A percentile compares a stretch with the other conserved stretches of the same genome.
These are phyloP conservation scores for Recurvirostra avosetta DNA, from an alignment of 2,113 vertebrate genomes.

Conservation along the genomic window DNA sequence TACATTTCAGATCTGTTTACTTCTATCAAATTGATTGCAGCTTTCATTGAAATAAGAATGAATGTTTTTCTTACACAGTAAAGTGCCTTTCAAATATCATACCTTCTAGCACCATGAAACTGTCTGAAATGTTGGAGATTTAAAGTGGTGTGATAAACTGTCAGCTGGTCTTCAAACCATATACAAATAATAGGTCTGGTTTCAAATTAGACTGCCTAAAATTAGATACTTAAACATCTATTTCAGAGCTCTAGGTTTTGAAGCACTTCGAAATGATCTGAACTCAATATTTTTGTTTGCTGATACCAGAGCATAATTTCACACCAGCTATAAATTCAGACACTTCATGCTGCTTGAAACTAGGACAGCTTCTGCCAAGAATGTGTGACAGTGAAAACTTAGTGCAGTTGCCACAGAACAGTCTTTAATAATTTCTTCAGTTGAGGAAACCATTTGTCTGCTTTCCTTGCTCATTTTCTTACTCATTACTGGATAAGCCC, in stretches of 20 bases:
- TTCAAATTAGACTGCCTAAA: conserved; percentile 3
- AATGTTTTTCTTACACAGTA: neutral
- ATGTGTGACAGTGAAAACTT: neutral
- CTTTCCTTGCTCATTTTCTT: neutral
- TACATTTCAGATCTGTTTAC: conserved; percentile 31
- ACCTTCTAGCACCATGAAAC: neutral
- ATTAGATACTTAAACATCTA: neutral
- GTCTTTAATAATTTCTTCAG: conserved; percentile 1
- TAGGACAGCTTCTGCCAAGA: conserved; percentile 19
- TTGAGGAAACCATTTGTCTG: neutral
- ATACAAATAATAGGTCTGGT: neutral
- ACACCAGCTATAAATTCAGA: neutral
- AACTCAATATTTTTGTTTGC: conserved; percentile 20
- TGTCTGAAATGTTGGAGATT: neutral
- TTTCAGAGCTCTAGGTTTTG: neutral
- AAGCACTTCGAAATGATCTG: neutral
- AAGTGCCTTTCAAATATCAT: conserved; percentile 18
- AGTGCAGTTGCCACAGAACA: neutral
- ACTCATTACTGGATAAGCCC: neutral
- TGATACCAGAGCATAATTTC: neutral
- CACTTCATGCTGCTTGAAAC: neutral
- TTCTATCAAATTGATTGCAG: conserved; percentile 16
- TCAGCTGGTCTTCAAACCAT: neutral
- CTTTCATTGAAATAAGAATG: conserved; percentile 10
- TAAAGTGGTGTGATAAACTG: neutral